Percentiles rank a stretch among this genome's conserved stretches.
phyloP scores from a whole-genome alignment of 1,140 invertebrate species.

The Theocolax elegans region DNA sequence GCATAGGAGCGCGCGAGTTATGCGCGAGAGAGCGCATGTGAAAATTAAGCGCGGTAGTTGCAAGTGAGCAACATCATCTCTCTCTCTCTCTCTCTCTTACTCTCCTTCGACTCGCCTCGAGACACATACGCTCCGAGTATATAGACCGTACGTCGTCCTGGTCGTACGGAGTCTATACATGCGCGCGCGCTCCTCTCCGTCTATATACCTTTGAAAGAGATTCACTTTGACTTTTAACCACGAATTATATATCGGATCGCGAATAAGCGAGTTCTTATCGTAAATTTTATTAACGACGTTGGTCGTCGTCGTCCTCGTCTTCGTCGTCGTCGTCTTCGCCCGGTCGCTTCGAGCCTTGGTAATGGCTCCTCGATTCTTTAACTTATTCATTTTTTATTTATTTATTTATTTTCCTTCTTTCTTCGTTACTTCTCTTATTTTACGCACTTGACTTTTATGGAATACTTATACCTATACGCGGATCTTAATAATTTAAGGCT shows the following conservation, averaged over 20 bases:
- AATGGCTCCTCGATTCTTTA: not conserved
- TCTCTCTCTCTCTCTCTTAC: too few relatives aligned
- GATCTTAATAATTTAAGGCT: too few relatives aligned
- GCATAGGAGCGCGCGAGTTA: not conserved
- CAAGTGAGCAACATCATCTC: too few relatives aligned
- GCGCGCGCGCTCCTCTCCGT: not conserved
- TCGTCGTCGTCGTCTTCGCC: not conserved
- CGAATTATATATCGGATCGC: not conserved
- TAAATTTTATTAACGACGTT: constrained; percentile 16
- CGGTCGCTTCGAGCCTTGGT: not conserved
- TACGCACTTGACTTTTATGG: too few relatives aligned
- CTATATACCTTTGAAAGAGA: not conserved
- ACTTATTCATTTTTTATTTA: too few relatives aligned
- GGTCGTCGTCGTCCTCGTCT: not conserved
- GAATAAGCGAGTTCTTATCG: not conserved
- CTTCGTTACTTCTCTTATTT: too few relatives aligned
- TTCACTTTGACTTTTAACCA: constrained; percentile 2
- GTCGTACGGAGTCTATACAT: not conserved
- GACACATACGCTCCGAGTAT: too few relatives aligned
- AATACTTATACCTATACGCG: too few relatives aligned
- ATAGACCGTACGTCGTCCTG: too few relatives aligned
- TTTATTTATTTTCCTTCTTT: too few relatives aligned
- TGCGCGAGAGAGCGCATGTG: too few relatives aligned
- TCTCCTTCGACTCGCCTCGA: too few relatives aligned
- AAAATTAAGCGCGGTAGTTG: not conserved